Conservation (phyloP, 2,797 vertebrate genomes). For the Agapornis canus region DNA sequence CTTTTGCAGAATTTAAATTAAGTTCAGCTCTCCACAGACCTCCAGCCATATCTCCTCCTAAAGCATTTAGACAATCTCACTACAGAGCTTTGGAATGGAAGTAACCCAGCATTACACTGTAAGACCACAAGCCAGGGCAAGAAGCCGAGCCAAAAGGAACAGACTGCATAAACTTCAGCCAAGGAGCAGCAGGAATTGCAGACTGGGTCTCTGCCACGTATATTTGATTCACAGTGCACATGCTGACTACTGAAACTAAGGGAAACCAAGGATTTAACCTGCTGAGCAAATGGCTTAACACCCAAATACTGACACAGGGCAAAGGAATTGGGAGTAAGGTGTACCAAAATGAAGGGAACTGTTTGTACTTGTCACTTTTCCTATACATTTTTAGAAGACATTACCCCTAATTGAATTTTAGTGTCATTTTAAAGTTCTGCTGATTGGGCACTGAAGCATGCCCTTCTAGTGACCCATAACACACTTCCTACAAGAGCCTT, state of each 20-base stretch:
- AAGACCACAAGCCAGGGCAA: conserved; percentile 35
- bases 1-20: neutral
- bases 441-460: neutral
- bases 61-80: neutral
- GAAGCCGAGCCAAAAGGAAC: conserved; percentile 44
- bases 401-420: neutral
- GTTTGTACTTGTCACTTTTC: neutral
- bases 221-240: neutral
- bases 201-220: neutral
- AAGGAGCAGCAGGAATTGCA: conserved; percentile 38
- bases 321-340: neutral
- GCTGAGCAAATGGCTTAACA: neutral
- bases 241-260: neutral
- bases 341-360: neutral
- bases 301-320: neutral
- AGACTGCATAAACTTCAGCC: conserved; percentile 40
- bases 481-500: neutral
- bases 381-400: neutral
- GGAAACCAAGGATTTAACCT: neutral
- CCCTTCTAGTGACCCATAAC: neutral
- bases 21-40: neutral
- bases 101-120: conserved; percentile 5
- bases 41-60: neutral
- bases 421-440: neutral
- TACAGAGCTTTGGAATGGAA: neutral